A percentile compares a stretch with the other conserved stretches of the same genome.
phyloP scores from a whole-genome alignment of 2,888 invertebrate species.

The Vesta saturnalis region DNA sequence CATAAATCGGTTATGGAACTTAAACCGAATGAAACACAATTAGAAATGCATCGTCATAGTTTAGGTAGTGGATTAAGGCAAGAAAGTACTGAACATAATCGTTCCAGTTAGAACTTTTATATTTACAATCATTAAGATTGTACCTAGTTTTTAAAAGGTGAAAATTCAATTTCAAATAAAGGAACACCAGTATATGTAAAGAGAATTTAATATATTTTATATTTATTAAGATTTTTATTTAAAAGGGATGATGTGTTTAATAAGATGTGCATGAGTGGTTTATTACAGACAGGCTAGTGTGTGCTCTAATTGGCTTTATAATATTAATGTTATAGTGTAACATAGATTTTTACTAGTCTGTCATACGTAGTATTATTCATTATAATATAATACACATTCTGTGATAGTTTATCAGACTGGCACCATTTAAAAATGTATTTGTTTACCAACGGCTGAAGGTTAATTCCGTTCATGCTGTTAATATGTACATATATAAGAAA shows the following conservation, averaged over 20 bases:
- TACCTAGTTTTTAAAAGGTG: background rate
- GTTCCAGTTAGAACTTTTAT: conserved; percentile 58
- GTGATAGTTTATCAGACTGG: conserved; percentile 61
- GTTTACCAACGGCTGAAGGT: conserved; percentile 29
- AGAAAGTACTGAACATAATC: conserved; percentile 54
- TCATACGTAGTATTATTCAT: conserved; percentile 28
- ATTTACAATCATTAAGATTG: too few relatives aligned
- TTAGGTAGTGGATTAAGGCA: conserved; percentile 53
- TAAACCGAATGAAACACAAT: conserved; percentile 39
- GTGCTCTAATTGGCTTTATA: conserved; percentile 10
- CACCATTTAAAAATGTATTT: conserved; percentile 48
- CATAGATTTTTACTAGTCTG: conserved; percentile 23
- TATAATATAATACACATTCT: conserved; percentile 55
- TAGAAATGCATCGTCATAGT: conserved; percentile 55
- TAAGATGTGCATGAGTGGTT: conserved; percentile 24
- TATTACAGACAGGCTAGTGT: conserved; percentile 26
- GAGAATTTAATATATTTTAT: conserved; percentile 38
- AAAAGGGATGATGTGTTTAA: conserved; percentile 16
- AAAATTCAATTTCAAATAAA: conserved; percentile 13
- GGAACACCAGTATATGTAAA: conserved; percentile 36
- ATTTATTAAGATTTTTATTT: conserved; percentile 40
- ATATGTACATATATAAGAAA: conserved; percentile 8
- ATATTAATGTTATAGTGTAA: conserved; percentile 5
- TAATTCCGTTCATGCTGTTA: conserved; percentile 2
- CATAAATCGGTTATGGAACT: conserved; percentile 51